These are phyloP conservation scores for Darevskia nairensis DNA, from an alignment of 2,797 vertebrate species.

Conservation along the genomic window DNA sequence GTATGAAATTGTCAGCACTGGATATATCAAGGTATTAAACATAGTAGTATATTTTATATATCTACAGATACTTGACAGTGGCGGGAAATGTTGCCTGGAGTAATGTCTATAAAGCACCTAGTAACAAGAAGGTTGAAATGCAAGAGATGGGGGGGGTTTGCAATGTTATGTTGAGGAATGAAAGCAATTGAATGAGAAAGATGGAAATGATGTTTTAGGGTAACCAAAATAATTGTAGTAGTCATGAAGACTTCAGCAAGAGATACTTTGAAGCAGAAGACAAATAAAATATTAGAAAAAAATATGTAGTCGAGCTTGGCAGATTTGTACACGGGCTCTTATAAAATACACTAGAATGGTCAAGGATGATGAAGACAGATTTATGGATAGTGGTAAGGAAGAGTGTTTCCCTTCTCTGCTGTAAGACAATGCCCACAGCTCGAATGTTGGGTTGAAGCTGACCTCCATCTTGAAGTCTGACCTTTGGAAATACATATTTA, in stretches of 20 bases:
- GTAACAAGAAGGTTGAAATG: neutral
- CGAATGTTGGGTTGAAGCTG: neutral
- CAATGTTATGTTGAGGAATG: neutral
- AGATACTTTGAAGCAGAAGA: neutral
- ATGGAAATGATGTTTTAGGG: neutral
- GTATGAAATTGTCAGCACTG: neutral
- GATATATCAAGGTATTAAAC: neutral
- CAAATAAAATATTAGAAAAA: neutral
- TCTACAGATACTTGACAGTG: neutral
- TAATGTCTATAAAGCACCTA: neutral
- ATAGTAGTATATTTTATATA: neutral
- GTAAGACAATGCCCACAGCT: conserved; percentile 3
- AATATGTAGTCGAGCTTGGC: neutral
- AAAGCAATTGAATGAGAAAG: neutral
- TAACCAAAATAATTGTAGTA: neutral
- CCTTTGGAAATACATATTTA: conserved; percentile 45
- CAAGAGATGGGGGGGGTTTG: neutral
- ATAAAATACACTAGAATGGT: neutral
- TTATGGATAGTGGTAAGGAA: conserved; percentile 25
- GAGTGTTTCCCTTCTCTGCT: conserved; percentile 1
- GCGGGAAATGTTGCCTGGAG: neutral
- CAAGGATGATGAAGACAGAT: conserved; percentile 2
- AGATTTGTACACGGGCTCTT: neutral
- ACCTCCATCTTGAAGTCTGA: conserved; percentile 32
- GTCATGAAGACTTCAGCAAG: conserved; percentile 11